Conservation (phyloP, 2,797 vertebrate species). For the Danio choprae region DNA sequence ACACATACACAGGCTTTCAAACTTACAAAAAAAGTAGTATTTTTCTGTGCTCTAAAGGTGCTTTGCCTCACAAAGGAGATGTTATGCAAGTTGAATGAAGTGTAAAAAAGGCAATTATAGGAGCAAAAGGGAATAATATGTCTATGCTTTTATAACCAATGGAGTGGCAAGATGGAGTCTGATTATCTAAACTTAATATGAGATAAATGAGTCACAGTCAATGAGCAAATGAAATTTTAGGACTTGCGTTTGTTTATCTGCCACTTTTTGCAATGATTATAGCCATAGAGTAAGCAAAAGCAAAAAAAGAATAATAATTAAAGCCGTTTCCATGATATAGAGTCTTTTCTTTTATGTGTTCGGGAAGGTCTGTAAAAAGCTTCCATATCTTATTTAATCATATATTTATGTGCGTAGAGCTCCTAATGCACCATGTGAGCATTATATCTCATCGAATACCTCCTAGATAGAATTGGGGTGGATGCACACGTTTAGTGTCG, state of each 20-base stretch:
- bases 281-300: constrained; percentile 18
- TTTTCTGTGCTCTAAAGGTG: constrained; percentile 45
- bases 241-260: neutral
- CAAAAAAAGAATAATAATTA: neutral
- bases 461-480: constrained; percentile 10
- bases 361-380: constrained; percentile 3
- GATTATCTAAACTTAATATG: neutral
- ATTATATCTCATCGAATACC: constrained; percentile 35
- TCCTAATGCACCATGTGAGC: constrained; percentile 8
- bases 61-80: constrained; percentile 41
- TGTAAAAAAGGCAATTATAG: neutral
- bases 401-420: constrained; percentile 19
- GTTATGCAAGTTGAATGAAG: constrained; percentile 49
- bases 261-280: neutral
- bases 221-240: neutral
- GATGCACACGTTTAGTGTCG: constrained; percentile 1
- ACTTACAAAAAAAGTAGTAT: neutral
- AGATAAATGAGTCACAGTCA: neutral
- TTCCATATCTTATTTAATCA: constrained; percentile 10
- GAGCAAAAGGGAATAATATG: constrained; percentile 34
- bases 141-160: constrained; percentile 23
- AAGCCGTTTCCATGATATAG: neutral
- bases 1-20: neutral
- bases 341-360: neutral
- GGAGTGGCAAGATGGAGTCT: neutral